Percentiles rank a stretch among this genome's conserved stretches.
Conservation (phyloP, 2,797 vertebrate genomes). For the Myotis findleyi region DNA sequence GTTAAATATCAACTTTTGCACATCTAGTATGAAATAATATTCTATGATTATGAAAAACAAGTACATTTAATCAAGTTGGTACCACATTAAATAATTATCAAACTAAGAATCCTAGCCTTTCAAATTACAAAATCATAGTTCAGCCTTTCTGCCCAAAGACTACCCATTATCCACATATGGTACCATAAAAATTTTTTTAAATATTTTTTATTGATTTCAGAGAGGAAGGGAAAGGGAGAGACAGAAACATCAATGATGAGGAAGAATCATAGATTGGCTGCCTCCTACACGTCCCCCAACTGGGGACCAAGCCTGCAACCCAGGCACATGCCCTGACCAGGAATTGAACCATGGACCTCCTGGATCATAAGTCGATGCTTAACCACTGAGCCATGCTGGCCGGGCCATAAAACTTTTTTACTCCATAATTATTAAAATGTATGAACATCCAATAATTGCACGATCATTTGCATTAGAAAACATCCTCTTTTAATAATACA, state of each 20-base stretch:
- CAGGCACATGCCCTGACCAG: too few species aligned
- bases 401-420: neutral
- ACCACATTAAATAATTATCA: neutral
- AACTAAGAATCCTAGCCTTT: neutral
- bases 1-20: neutral
- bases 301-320: too few species aligned
- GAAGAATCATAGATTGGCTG: too few species aligned
- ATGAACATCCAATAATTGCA: neutral
- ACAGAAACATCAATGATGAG: too few species aligned
- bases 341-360: too few species aligned
- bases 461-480: slow-evolving; percentile 5
- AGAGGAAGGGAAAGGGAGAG: too few species aligned
- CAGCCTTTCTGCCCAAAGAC: neutral
- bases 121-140: neutral
- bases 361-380: too few species aligned
- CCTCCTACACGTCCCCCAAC: too few species aligned
- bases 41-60: neutral
- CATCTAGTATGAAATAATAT: neutral
- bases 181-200: neutral
- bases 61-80: neutral
- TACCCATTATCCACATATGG: neutral
- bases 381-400: too few species aligned
- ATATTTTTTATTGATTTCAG: too few species aligned
- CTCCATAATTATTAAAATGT: neutral
- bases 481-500: neutral